Base-by-base conservation (phyloP, 2,797 vertebrate genomes). In the Argentina silus region DNA sequence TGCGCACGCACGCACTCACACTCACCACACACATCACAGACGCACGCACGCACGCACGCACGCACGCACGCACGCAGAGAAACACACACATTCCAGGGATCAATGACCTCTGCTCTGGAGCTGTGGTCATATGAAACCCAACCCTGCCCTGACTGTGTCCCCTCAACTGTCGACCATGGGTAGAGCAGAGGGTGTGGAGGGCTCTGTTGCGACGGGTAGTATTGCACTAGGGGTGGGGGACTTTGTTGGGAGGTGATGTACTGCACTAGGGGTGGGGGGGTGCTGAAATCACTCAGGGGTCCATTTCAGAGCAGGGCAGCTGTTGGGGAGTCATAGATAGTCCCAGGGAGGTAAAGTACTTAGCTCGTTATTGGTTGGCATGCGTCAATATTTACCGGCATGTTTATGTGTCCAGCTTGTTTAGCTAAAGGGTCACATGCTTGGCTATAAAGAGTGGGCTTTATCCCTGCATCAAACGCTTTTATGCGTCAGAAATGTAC, bases 381-480 rank as follows among this genome's bases (percentile, higher is more conserved):
- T 73, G 65, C 72, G 67, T 75, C 68, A 78, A 59, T 79, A 77
- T 79, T 86, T 81, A 80, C 79, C 76, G 64, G 71, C 51, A 66
- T 63, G 72, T 74, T 67, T 68, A 47, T 73, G 61, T 67, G 69
- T 80, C 69, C 42, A 53, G 50, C 47, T 73, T 48, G 50, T 75
- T 69, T 72, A 45, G 71, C 73, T 65, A 63, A 67, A 60, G 72
- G 62, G 75, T 74, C 72, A 65, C 51, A 71, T 78, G 60, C 78
- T 43, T 56, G 69, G 72, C 62, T 81, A 63, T 83, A 85, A 81
- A 83, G 59, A 70, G 11, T 45, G 75, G 64, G 66, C 44, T 70
- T 81, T 36, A 48, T 7, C 47, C 11, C 50, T 17, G 23, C 27
- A 10, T 27, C 11, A 51, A 51, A 59, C 27, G 17, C 19, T 68